Evolutionary conservation across 2,113 vertebrate genomes (phyloP), one percentile per base, ranked within the genome.

Genomic region (Callospermophilus lateralis): DNA sequence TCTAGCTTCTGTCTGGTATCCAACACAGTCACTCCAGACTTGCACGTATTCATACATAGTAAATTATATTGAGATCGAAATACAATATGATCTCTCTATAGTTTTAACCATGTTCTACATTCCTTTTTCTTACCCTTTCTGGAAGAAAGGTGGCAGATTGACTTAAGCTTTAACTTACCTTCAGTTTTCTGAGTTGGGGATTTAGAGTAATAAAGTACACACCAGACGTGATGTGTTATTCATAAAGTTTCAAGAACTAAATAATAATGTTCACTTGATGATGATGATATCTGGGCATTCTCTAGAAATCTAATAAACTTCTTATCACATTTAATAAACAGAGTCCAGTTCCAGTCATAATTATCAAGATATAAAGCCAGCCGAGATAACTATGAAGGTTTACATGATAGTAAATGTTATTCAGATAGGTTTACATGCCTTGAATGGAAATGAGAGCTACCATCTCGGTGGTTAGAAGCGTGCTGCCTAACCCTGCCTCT

Each of bases 281-380:
- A 67, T 83, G 89, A 94, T 86, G 4, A 13, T 97, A 96, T 92
- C 95, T 93, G 39, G 42, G 3, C 80, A 90, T 83, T 94, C 77
- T 55, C 68, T 72, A 92, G 72, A 96, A 97, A 97, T 95, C 51
- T 97, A 97, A 96, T 94, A 90, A 90, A 61, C 86, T 45, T 55
- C 84, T 97, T 97, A 90, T 91, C 96, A 94, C 73, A 65, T 90
- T 97, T 65, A 98, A 92, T 97, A 97, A 98, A 63, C 45, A 8
- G 80, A 90, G 87, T 91, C 76, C 79, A 95, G 30, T 95, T 97
- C 19, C 83, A 91, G 85, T 89, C 65, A 10, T 81, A 94, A 95
- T 93, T 94, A 53, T 96, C 79, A 97, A 97, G 96, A 80, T 83
- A n/a, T 67, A 95, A 97, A 93, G 87, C 85, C 87, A 80, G 51